Evolutionary conservation across 2,888 invertebrate species (phyloP).

Genomic region (Hypomecis punctinalis): DNA sequence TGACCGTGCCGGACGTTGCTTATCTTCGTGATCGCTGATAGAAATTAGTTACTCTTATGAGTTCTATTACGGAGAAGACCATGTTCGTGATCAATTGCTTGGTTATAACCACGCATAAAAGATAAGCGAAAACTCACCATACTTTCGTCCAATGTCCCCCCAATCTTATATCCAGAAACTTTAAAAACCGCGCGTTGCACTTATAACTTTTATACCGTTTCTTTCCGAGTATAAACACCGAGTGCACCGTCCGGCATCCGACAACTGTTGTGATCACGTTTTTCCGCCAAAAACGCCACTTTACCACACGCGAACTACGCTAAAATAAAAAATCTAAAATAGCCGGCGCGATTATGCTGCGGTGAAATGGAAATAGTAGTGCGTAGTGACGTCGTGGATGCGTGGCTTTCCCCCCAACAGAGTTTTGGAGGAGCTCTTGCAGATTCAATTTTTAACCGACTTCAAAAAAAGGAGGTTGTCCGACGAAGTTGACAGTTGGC

Average conservation of each 20-base stretch:
- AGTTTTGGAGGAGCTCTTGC: constrained; percentile 47
- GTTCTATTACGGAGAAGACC: too few species aligned
- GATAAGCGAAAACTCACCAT: too few species aligned
- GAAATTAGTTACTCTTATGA: too few species aligned
- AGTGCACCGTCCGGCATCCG: constrained; percentile 63
- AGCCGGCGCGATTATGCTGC: constrained; percentile 71
- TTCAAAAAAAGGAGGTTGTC: too few species aligned
- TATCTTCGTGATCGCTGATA: too few species aligned
- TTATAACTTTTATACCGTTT: neutral
- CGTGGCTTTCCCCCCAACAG: constrained; percentile 74
- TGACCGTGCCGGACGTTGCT: too few species aligned
- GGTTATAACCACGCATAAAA: too few species aligned
- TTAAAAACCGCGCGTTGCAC: neutral
- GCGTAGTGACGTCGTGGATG: constrained; percentile 53
- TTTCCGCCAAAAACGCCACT: constrained; percentile 77
- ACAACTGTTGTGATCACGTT: constrained; percentile 64
- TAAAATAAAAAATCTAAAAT: constrained; percentile 83
- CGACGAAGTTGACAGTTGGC: too few species aligned
- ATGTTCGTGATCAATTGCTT: too few species aligned
- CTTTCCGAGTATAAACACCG: constrained; percentile 37
- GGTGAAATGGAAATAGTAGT: constrained; percentile 78
- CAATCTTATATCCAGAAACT: too few species aligned
- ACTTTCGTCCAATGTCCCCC: too few species aligned
- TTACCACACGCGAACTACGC: constrained; percentile 84
- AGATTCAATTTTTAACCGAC: neutral